Evolutionary conservation across 2,113 vertebrate species (phyloP).

Genomic region (Mustelus asterias): DNA sequence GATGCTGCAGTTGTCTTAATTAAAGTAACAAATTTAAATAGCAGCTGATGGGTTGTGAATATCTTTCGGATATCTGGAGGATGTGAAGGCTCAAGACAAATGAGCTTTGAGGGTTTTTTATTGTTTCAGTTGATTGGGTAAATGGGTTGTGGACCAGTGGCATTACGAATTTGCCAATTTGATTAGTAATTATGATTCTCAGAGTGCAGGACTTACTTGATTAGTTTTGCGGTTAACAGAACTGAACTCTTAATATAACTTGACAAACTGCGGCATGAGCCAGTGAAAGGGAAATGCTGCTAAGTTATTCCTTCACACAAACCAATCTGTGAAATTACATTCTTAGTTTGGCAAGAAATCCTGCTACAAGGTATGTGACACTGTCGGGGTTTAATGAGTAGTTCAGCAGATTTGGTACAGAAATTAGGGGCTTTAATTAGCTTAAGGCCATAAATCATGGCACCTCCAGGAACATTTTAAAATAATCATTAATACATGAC

Average conservation of each 20-base stretch:
- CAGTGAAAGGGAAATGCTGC: conserved; percentile 1
- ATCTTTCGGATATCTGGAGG: not conserved
- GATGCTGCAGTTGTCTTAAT: not conserved
- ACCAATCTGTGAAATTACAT: not conserved
- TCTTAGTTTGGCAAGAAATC: not conserved
- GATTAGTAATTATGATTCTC: not conserved
- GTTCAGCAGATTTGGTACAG: not conserved
- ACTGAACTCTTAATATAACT: not conserved
- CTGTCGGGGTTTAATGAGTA: not conserved
- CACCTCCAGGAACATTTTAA: not conserved
- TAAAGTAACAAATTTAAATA: not conserved
- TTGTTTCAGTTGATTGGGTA: not conserved
- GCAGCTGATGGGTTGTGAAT: not conserved
- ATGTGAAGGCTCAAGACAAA: not conserved
- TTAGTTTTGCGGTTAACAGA: not conserved
- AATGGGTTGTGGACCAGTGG: not conserved
- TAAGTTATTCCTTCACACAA: conserved; percentile 5
- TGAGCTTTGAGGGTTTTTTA: not conserved
- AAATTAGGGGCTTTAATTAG: not conserved
- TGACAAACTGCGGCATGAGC: not conserved
- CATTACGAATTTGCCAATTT: not conserved
- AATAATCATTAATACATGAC: not conserved
- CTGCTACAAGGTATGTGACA: not conserved
- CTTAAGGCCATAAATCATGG: not conserved
- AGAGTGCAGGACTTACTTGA: not conserved